Evolutionary conservation across 2,113 vertebrate species (phyloP).

Genomic region (Pelodiscus sinensis): DNA sequence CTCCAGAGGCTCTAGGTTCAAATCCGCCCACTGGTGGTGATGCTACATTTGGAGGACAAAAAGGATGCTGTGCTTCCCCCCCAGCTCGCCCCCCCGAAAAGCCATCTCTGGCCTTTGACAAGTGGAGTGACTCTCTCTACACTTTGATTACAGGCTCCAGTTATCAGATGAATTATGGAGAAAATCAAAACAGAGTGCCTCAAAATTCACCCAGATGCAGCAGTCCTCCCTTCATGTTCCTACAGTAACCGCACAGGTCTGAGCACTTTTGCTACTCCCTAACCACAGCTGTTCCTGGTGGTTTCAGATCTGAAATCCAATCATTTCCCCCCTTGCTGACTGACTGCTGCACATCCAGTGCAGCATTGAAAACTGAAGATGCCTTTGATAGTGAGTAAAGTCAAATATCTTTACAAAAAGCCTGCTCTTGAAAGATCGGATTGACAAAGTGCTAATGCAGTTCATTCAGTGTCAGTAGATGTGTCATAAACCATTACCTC

Average conservation of each 20-base stretch:
- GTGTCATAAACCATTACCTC: conserved; percentile 60
- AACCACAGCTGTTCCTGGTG: not conserved
- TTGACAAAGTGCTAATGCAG: conserved; percentile 50
- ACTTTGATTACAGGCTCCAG: not conserved
- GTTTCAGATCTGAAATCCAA: not conserved
- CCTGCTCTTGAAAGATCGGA: conserved; percentile 39
- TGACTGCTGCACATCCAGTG: conserved; percentile 18
- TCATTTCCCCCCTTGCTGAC: not conserved
- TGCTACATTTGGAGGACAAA: not conserved
- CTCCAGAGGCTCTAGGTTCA: too few species aligned
- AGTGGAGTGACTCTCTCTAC: not conserved
- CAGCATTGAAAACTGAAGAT: conserved; percentile 22
- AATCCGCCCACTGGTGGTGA: not conserved
- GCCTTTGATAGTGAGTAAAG: conserved; percentile 55
- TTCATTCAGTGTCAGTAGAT: conserved; percentile 48
- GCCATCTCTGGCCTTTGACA: not conserved
- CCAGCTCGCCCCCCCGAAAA: too few species aligned
- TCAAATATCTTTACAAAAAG: conserved; percentile 42
- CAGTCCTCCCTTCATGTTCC: not conserved
- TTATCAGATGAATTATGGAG: conserved; percentile 8
- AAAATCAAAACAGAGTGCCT: not conserved
- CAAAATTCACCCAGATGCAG: not conserved
- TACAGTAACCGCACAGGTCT: not conserved
- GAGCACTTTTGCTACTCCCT: not conserved
- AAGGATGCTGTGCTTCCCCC: not conserved